Evolutionary conservation across 2,113 vertebrate species (phyloP), one percentile per base, ranked within the genome.

Genomic region (Theristicus caerulescens): DNA sequence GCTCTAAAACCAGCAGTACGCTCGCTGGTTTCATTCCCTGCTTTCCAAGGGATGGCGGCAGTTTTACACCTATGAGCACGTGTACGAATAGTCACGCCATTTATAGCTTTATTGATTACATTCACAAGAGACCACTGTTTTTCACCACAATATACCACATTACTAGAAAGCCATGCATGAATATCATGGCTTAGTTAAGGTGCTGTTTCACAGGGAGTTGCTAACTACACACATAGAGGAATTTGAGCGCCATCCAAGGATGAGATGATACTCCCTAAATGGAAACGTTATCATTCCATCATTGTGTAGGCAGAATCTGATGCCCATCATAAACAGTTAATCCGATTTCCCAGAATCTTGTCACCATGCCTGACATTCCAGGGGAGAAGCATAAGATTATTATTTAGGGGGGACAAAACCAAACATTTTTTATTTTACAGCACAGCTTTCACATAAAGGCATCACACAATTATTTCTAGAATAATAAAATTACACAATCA

Each of bases 1-100:
- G 61, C 0, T 0, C 31, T 34, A 51, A 59, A 40, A 6, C 12
- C 55, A 85, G 65, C 42, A 8, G 21, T 2, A 0, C 1, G 6
- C 54, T 62, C 59, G n/a, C 58, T 25, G 51, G 24, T 29, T 47
- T 21, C 47, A 36, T n/a, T 64, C 61, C 5, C 16, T 29, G 66
- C n/a, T 34, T 80, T 40, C 86, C 51, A 21, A 67, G 69, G 67
- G n/a, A 62, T 3, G 3, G 81, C 1, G 4, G 10, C 40, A 47
- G 54, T n/a, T 83, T 38, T 2, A 15, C 24, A 26, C 0, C 8
- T 25, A 49, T 0, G 24, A 82, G 62, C 49, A 46, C 0, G 1
- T 0, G 36, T 13, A 47, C 31, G 9, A 32, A 65, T 0, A 40
- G 38, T 46, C 47, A 31, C 7, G 0, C 32, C 57, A 38, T 18